phyloP scores from a whole-genome alignment of 2,113 vertebrate genomes.

The Macquaria australasica region DNA sequence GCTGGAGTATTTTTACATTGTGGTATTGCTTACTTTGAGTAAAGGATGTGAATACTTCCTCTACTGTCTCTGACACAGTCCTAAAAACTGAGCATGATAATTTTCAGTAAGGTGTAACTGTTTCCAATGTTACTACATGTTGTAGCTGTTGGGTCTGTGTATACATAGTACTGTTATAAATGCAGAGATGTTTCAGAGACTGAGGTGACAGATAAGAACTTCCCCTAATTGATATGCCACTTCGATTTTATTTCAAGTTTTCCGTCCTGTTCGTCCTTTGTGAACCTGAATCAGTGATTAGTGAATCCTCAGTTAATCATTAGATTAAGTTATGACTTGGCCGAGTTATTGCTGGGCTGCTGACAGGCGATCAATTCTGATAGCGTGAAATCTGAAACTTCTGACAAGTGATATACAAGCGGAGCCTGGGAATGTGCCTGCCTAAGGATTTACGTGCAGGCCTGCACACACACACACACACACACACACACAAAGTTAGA shows the following conservation, averaged over 20 bases:
- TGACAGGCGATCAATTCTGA: constrained; percentile 39
- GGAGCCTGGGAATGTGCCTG: constrained; percentile 20
- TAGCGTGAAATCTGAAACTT: constrained; percentile 49
- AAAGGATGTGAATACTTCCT: background rate
- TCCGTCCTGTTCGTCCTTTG: constrained; percentile 27
- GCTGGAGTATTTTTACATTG: background rate
- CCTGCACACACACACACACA: constrained; percentile 4
- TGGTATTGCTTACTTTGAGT: background rate
- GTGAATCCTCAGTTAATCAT: constrained; percentile 34
- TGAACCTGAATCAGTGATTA: constrained; percentile 15
- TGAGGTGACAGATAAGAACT: constrained; percentile 37
- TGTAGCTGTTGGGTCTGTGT: background rate
- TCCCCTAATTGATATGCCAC: constrained; percentile 21
- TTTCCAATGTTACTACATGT: no score
- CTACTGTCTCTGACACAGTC: background rate
- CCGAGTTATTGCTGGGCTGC: constrained; percentile 1
- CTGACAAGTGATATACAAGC: constrained; percentile 38
- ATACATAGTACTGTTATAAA: background rate
- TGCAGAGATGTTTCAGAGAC: background rate
- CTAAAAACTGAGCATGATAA: background rate
- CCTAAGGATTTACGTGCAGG: constrained; percentile 31
- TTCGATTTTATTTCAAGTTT: constrained; percentile 38
- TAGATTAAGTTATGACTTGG: constrained; percentile 29
- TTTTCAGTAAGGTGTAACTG: no score
- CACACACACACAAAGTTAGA: constrained; percentile 23